A percentile compares a stretch with the other conserved stretches of the same genome.
Evolutionary conservation across 2,888 invertebrate genomes (phyloP).

Genomic region (Eugnorisma glareosa): DNA sequence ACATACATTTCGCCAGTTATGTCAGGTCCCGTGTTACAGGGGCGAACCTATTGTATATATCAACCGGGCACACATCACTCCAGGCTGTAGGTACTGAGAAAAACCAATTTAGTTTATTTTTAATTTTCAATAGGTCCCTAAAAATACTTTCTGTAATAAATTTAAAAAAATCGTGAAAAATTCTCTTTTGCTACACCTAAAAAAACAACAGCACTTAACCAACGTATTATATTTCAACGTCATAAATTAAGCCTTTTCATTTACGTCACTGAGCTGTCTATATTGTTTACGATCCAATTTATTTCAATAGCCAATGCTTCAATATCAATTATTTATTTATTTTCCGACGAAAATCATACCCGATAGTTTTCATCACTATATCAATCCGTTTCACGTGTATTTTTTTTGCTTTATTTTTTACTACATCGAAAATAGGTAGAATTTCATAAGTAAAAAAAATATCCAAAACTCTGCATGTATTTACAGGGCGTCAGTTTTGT

Average conservation of each 20-base stretch:
- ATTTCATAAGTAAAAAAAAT: background rate
- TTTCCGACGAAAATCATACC: slow-evolving; percentile 13
- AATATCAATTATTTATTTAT: slow-evolving; percentile 49
- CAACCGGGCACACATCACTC: background rate
- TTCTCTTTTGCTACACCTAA: background rate
- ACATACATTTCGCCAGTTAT: background rate
- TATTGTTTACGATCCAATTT: slow-evolving; percentile 35
- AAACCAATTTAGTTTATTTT: background rate
- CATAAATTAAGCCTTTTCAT: slow-evolving; percentile 31
- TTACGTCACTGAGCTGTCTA: slow-evolving; percentile 14
- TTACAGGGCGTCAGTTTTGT: background rate
- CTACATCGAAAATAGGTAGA: background rate
- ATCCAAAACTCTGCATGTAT: background rate
- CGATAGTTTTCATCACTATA: background rate
- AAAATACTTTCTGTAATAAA: background rate
- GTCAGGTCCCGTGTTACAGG: background rate
- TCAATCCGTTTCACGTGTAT: background rate
- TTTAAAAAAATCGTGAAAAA: background rate
- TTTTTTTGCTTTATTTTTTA: slow-evolving; percentile 21
- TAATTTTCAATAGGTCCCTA: background rate
- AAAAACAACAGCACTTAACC: background rate
- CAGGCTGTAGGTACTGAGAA: background rate
- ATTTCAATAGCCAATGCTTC: slow-evolving; percentile 44
- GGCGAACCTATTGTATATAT: background rate
- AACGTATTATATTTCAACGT: slow-evolving; percentile 18